Percentiles rank a stretch among this genome's conserved stretches.
phyloP scores from a whole-genome alignment of 2,888 invertebrate species.

The Rhabditoides inermis region DNA sequence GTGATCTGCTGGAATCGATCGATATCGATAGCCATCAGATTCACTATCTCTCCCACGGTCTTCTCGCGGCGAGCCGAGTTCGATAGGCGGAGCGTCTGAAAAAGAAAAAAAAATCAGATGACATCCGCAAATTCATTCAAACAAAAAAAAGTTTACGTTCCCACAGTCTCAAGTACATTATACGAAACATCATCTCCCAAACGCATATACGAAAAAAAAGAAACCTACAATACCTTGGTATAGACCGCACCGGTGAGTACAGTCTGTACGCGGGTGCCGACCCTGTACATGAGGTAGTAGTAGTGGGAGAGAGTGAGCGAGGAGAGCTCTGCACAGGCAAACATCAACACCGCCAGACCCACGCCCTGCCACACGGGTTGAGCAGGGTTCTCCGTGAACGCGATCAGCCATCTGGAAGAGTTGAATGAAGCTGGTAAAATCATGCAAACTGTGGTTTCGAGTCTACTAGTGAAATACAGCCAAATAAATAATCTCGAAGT shows the following conservation, averaged over 20 bases:
- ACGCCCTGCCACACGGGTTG: constrained; percentile 50
- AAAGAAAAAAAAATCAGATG: background rate
- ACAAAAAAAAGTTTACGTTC: background rate
- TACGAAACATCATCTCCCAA: too few relatives aligned
- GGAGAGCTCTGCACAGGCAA: constrained; percentile 38
- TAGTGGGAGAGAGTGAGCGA: constrained; percentile 48
- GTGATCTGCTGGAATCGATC: constrained; percentile 54
- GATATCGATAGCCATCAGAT: constrained; percentile 59
- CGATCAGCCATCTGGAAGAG: constrained; percentile 31
- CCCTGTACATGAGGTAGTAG: constrained; percentile 48
- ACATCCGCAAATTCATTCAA: background rate
- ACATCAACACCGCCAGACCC: constrained; percentile 41
- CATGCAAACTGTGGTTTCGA: background rate
- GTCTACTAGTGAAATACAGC: too few relatives aligned
- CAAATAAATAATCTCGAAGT: background rate
- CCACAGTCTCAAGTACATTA: too few relatives aligned
- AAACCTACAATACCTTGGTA: constrained; percentile 52
- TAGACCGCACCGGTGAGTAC: constrained; percentile 49
- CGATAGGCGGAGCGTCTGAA: constrained; percentile 54
- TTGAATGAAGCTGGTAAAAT: background rate
- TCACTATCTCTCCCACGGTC: constrained; percentile 59
- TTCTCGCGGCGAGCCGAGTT: constrained; percentile 55
- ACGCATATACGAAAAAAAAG: too few relatives aligned
- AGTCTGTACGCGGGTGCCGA: constrained; percentile 48
- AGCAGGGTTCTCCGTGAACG: constrained; percentile 39